Evolutionary conservation across 2,113 vertebrate genomes (phyloP).

Genomic region (Aspidoscelis tigris): DNA sequence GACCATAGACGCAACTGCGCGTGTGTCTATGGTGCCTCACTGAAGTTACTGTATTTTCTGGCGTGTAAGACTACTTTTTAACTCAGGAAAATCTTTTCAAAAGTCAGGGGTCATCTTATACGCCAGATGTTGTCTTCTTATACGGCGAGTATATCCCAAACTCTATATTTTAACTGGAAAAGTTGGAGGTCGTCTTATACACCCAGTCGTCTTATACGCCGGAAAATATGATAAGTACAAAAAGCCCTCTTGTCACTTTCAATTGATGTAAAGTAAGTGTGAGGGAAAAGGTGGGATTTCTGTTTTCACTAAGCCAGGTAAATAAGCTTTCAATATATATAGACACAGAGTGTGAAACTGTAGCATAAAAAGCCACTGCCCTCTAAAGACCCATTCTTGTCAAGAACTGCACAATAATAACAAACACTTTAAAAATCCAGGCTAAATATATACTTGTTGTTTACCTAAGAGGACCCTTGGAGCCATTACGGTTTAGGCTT

Average conservation of each 20-base stretch:
- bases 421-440: conserved; percentile 46
- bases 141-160: no score
- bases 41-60: no score
- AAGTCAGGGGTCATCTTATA: no score
- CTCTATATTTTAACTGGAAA: no score
- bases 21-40: no score
- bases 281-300: conserved; percentile 11
- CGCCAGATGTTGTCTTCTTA: no score
- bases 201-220: no score
- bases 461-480: conserved; percentile 29
- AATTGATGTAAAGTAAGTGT: neutral
- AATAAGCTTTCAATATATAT: conserved; percentile 35
- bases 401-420: conserved; percentile 37
- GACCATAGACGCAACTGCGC: no score
- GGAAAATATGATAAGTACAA: no score
- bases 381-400: conserved; percentile 42
- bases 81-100: no score
- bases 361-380: conserved; percentile 21
- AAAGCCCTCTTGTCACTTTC: accelerated
- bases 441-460: conserved; percentile 38
- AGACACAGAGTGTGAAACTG: neutral
- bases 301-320: neutral
- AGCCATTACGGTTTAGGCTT: neutral
- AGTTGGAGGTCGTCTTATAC: no score
- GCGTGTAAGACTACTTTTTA: no score